These are phyloP conservation scores for Chascanopsetta lugubris DNA, from an alignment of 2,113 vertebrate species.

Conservation along the genomic window DNA sequence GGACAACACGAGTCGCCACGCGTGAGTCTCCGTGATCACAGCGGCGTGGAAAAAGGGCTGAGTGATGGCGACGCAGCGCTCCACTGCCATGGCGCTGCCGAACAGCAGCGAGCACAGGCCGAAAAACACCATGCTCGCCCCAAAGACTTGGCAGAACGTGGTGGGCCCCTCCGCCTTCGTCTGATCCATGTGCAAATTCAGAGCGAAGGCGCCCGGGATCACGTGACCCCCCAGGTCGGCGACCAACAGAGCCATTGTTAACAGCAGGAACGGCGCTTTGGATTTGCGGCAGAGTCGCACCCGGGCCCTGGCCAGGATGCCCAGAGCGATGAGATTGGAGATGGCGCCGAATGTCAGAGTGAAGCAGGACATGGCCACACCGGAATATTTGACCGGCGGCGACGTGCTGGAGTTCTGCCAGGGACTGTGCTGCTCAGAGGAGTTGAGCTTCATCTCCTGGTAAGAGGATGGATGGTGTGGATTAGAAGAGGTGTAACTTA, in stretches of 20 bases:
- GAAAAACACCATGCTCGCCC: conserved; percentile 88
- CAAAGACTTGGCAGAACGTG: conserved; percentile 82
- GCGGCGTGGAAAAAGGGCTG: conserved; percentile 81
- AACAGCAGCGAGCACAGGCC: conserved; percentile 84
- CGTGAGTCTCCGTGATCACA: conserved; percentile 75
- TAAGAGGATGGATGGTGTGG: conserved; percentile 10
- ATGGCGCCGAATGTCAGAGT: conserved; percentile 85
- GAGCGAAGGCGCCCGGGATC: conserved; percentile 83
- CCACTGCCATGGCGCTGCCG: conserved; percentile 86
- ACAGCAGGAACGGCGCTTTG: conserved; percentile 82
- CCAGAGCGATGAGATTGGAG: conserved; percentile 85
- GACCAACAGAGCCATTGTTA: conserved; percentile 81
- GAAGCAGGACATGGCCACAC: conserved; percentile 81
- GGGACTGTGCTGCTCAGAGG: conserved; percentile 12
- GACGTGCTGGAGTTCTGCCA: conserved; percentile 31
- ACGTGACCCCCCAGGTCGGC: conserved; percentile 86
- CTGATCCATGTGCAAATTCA: conserved; percentile 77
- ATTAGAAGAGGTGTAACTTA: conserved; percentile 15
- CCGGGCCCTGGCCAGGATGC: conserved; percentile 78
- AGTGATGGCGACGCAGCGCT: conserved; percentile 86
- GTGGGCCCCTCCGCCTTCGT: conserved; percentile 30
- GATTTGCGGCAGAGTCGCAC: conserved; percentile 70
- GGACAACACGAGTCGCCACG: conserved; percentile 62
- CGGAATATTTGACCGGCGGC: not conserved
- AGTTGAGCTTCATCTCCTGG: conserved; percentile 46